These are phyloP conservation scores for Carollia perspicillata DNA, from an alignment of 2,113 vertebrate species.

Conservation along the genomic window DNA sequence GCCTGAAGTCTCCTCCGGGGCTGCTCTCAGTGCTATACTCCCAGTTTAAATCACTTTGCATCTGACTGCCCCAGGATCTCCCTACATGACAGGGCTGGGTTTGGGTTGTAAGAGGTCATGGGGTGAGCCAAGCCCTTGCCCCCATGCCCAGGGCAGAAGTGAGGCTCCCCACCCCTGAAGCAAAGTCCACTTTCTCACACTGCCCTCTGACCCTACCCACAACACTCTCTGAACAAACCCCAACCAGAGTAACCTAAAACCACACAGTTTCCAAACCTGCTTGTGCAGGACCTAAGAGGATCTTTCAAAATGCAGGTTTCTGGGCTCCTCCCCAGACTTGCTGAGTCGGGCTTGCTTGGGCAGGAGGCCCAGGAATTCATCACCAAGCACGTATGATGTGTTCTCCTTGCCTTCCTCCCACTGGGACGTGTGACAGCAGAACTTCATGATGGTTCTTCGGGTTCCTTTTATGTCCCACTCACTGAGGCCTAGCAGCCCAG, in stretches of 20 bases:
- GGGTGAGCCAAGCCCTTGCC: neutral
- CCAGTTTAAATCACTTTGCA: neutral
- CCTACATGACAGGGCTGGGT: neutral
- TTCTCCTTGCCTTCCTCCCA: neutral
- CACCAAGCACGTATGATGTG: accelerated
- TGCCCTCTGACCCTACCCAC: neutral
- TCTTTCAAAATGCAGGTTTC: neutral
- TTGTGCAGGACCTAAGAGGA: neutral
- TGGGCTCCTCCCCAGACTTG: neutral
- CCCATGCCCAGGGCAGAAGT: neutral
- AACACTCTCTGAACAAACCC: neutral
- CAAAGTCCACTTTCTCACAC: neutral
- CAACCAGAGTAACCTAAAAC: neutral
- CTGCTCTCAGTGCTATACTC: neutral
- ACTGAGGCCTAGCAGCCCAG: neutral
- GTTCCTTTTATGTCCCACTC: neutral
- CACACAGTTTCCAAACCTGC: neutral
- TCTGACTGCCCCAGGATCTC: neutral
- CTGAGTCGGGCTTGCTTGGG: neutral
- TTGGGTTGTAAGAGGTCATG: neutral
- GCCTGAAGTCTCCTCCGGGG: too few species aligned
- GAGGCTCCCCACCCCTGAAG: neutral
- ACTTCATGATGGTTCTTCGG: neutral
- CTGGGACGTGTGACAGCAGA: neutral
- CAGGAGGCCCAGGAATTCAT: neutral